Evolutionary conservation across 2,797 vertebrate genomes (phyloP).

Genomic region (Psittacula echo): DNA sequence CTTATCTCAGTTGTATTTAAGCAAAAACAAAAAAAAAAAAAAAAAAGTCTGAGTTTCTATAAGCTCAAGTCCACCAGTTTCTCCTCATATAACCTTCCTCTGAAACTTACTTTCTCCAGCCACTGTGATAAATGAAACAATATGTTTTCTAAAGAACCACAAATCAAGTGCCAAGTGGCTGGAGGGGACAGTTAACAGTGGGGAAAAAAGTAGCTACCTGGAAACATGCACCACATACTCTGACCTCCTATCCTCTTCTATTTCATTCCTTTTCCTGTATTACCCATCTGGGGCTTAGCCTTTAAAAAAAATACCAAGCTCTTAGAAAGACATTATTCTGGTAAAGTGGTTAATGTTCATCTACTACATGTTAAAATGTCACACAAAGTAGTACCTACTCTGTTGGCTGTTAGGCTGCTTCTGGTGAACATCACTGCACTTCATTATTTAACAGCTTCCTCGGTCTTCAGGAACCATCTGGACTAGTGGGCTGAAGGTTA

Average conservation of each 20-base stretch:
- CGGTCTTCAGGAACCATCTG: not conserved
- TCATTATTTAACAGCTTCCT: constrained; percentile 38
- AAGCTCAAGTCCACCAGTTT: not conserved
- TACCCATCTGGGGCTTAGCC: not conserved
- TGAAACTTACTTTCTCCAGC: not conserved
- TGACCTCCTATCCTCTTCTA: not conserved
- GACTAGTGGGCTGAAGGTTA: constrained; percentile 8
- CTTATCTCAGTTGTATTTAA: not conserved
- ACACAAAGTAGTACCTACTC: not conserved
- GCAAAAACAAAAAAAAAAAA: not conserved
- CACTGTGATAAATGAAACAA: not conserved
- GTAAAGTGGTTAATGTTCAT: constrained; percentile 4
- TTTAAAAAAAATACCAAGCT: not conserved
- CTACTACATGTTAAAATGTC: not conserved
- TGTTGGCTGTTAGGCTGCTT: not conserved
- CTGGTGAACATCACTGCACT: not conserved
- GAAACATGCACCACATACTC: not conserved
- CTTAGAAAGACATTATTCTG: not conserved
- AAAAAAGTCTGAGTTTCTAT: accelerated
- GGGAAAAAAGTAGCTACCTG: constrained; percentile 13
- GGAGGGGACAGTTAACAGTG: constrained; percentile 23
- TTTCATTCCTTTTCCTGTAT: not conserved
- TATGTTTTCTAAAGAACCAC: not conserved
- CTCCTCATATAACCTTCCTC: not conserved
- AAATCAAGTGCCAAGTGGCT: constrained; percentile 27